Evolutionary conservation across 2,888 invertebrate species (phyloP).

Genomic region (Meiosimyza platycephala): DNA sequence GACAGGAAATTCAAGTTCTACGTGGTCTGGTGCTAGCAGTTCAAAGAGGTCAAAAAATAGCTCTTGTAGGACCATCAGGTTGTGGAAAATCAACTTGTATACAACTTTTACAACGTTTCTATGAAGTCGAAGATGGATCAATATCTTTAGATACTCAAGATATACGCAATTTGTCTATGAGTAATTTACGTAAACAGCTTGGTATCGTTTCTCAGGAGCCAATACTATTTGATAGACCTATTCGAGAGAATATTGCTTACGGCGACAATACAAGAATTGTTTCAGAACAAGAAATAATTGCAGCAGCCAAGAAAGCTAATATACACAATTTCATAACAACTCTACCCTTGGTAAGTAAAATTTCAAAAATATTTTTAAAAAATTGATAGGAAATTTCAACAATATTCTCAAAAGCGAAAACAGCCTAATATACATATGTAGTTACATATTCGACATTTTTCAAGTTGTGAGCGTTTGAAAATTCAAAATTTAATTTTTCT

Average conservation of each 20-base stretch:
- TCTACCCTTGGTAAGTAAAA: constrained; percentile 75
- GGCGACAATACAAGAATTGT: constrained; percentile 82
- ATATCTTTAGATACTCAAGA: constrained; percentile 73
- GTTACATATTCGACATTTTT: no score
- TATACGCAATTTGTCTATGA: constrained; percentile 69
- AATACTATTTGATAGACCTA: constrained; percentile 87
- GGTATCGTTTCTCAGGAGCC: constrained; percentile 95
- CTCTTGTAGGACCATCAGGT: constrained; percentile 84
- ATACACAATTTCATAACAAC: constrained; percentile 86
- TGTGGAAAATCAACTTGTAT: constrained; percentile 92
- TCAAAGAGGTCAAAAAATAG: constrained; percentile 78
- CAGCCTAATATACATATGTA: no score
- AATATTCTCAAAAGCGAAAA: no score
- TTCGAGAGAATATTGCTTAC: constrained; percentile 92
- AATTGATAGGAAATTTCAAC: no score
- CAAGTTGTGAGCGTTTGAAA: no score
- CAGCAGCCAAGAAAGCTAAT: constrained; percentile 85
- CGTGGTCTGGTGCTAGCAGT: constrained; percentile 74
- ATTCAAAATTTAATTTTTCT: no score
- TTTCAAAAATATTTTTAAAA: no score
- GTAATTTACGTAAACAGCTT: constrained; percentile 79
- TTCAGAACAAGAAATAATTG: constrained; percentile 78
- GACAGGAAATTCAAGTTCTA: constrained; percentile 77
- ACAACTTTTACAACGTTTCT: constrained; percentile 85
- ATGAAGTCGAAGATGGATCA: constrained; percentile 78